Evolutionary conservation across 1,140 invertebrate genomes (phyloP).

Genomic region (Latrodectus geometricus): DNA sequence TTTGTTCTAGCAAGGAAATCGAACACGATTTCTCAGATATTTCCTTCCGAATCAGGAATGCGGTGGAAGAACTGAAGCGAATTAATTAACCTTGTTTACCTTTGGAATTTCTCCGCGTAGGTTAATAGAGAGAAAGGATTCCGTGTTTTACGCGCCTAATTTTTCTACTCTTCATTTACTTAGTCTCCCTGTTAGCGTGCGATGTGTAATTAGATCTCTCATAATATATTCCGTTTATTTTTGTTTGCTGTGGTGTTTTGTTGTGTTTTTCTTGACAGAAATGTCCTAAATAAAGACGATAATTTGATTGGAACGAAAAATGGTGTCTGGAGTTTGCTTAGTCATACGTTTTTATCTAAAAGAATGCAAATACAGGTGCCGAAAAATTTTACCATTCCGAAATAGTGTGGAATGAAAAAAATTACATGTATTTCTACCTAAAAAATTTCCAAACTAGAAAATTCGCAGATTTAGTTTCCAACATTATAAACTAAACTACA

Average conservation of each 20-base stretch:
- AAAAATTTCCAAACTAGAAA: no score
- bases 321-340: not conserved
- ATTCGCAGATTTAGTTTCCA: no score
- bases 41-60: not conserved
- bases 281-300: constrained; percentile 5
- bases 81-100: constrained; percentile 46
- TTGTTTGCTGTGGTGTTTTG: not conserved
- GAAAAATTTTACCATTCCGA: no score
- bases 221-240: constrained; percentile 17
- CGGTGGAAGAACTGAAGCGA: constrained; percentile 12
- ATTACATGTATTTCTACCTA: no score
- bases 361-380: no score
- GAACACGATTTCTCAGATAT: not conserved
- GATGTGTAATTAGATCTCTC: constrained; percentile 33
- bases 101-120: constrained; percentile 6
- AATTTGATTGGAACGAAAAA: not conserved
- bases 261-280: not conserved
- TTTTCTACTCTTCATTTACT: constrained; percentile 1
- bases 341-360: no score
- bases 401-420: no score
- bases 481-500: no score
- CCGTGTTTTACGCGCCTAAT: not conserved
- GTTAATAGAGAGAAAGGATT: not conserved
- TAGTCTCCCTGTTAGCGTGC: not conserved
- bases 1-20: not conserved